Conservation (phyloP, 2,797 vertebrate genomes). For the Crenichthys baileyi region DNA sequence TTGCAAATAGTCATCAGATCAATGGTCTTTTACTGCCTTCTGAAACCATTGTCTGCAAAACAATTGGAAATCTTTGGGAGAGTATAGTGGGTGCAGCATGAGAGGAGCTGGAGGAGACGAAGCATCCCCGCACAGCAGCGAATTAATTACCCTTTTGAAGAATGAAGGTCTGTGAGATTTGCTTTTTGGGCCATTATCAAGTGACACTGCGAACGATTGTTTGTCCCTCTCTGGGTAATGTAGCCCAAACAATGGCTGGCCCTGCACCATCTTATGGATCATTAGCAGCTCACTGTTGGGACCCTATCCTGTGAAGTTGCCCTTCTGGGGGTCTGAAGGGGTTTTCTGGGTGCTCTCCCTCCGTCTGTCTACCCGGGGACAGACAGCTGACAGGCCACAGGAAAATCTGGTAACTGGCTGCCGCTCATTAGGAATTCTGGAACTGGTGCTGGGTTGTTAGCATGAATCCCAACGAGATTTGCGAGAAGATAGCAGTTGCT, state of each 20-base stretch:
- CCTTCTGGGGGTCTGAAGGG: constrained; percentile 38
- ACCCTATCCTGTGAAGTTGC: constrained; percentile 50
- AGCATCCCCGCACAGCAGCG: constrained; percentile 62
- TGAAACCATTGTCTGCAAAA: constrained; percentile 78
- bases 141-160: constrained; percentile 80
- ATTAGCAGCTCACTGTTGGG: constrained; percentile 68
- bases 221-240: constrained; percentile 76
- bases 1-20: constrained; percentile 77
- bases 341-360: constrained; percentile 43
- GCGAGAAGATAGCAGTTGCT: constrained; percentile 33
- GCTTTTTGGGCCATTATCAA: constrained; percentile 75
- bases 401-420: constrained; percentile 44
- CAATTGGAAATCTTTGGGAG: constrained; percentile 83
- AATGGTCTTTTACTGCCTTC: constrained; percentile 77
- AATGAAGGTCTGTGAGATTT: constrained; percentile 75
- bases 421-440: constrained; percentile 65
- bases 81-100: constrained; percentile 58
- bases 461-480: constrained; percentile 47
- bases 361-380: constrained; percentile 34
- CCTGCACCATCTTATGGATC: constrained; percentile 64
- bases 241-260: constrained; percentile 74
- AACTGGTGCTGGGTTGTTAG: constrained; percentile 47
- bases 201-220: constrained; percentile 78
- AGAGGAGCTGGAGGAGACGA: constrained; percentile 54
- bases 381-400: constrained; percentile 60